Evolutionary conservation across 2,797 vertebrate species (phyloP), one percentile per base, ranked within the genome.

Genomic region (Helicolenus hilgendorfi): DNA sequence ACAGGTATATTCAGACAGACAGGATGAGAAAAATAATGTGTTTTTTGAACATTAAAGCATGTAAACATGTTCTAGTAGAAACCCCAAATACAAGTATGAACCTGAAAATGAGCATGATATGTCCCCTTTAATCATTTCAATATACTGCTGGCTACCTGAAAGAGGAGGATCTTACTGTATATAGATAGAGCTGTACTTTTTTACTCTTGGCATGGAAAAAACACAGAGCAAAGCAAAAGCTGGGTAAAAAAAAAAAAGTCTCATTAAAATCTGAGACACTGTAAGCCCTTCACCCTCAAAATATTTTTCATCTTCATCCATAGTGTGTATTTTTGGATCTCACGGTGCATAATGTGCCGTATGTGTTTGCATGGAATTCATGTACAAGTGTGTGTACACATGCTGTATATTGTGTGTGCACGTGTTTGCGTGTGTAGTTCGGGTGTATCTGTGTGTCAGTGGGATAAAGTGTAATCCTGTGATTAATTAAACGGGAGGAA

Each of bases 401-500:
- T 68, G 10, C 8, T 60, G 26, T 49, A 13, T 35, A 10, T 20
- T 79, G 15, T 36, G 29, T 27, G 45, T 72, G 63, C 13, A 11
- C 84, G 80, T 71, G 38, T 59, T 55, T 64, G 69, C 80, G 70
- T 81, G 41, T 59, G 55, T 49, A 53, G 74, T 83, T 24, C 59
- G 80, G 60, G 41, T 72, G 78, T 81, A 79, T 85, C 81, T 88
- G 83, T 83, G 84, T 84, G 85, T 93, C 89, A 92, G 78, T 72
- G 45, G 74, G 87, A 77, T 92, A 72, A 89, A 88, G 73, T 87
- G 72, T 94, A 95, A 93, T 96, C 90, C 88, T 77, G 85, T 90
- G 87, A 88, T 95, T 96, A 96, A 96, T 95, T 95, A 94, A 95
- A 96, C 27, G 64, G 78, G 83, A 84, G 63, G 75, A 87, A 69